These are phyloP conservation scores for Agrilus biguttatus DNA, from an alignment of 2,888 invertebrate species.

Conservation along the genomic window DNA sequence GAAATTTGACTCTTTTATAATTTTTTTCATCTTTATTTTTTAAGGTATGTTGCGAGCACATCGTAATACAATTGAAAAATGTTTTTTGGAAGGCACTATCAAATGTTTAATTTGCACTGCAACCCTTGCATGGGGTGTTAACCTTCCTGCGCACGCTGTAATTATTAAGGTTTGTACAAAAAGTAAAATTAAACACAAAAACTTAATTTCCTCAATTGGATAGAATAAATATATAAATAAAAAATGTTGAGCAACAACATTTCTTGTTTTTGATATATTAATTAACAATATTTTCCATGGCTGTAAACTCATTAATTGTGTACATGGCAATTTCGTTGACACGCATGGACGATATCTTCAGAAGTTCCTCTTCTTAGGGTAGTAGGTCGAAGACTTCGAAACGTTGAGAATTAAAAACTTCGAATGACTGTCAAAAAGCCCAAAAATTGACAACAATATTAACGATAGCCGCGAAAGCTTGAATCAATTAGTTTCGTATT, in stretches of 20 bases:
- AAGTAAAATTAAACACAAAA: not conserved
- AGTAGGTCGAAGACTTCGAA: too few species aligned
- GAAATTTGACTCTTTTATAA: not conserved
- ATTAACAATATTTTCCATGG: too few species aligned
- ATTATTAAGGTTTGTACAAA: slow-evolving; percentile 61
- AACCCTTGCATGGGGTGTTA: slow-evolving; percentile 98
- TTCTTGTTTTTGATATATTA: too few species aligned
- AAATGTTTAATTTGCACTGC: slow-evolving; percentile 91
- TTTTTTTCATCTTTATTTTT: slow-evolving; percentile 2
- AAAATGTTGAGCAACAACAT: not conserved
- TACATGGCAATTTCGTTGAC: too few species aligned
- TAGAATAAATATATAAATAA: not conserved
- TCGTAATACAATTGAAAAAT: slow-evolving; percentile 56
- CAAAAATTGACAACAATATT: too few species aligned
- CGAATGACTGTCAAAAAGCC: too few species aligned
- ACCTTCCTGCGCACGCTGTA: slow-evolving; percentile 96
- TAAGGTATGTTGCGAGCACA: slow-evolving; percentile 16
- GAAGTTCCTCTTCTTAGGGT: too few species aligned
- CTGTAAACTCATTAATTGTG: too few species aligned
- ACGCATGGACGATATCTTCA: too few species aligned
- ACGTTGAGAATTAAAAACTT: too few species aligned
- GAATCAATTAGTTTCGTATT: too few species aligned
- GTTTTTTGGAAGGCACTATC: slow-evolving; percentile 76
- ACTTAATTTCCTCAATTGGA: not conserved
- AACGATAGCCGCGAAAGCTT: too few species aligned